These are phyloP conservation scores for Penaeus indicus DNA, from an alignment of 1,140 invertebrate genomes.

Conservation along the genomic window DNA sequence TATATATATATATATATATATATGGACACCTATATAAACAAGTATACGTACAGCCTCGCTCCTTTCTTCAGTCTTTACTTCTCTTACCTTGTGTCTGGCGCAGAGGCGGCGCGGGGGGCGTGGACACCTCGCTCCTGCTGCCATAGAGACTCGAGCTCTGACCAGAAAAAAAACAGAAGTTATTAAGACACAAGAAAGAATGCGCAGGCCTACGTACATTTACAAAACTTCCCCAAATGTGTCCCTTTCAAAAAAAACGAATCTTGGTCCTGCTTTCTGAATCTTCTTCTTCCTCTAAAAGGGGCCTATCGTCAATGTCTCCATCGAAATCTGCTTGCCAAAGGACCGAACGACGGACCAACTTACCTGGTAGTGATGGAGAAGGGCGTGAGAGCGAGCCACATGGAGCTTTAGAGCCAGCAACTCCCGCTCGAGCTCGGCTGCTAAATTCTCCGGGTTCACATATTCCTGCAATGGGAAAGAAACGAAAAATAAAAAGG, in stretches of 20 bases:
- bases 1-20: no score
- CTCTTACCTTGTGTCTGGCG: constrained; percentile 41
- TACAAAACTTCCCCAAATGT: no score
- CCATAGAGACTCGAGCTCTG: constrained; percentile 49
- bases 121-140: constrained; percentile 39
- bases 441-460: constrained; percentile 36
- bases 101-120: not conserved
- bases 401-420: constrained; percentile 40
- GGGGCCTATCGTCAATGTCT: no score
- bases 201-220: no score
- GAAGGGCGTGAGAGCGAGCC: constrained; percentile 47
- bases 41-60: not conserved
- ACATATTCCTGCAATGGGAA: constrained; percentile 24
- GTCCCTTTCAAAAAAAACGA: no score
- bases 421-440: constrained; percentile 38
- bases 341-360: not conserved
- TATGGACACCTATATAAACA: no score
- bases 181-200: not conserved
- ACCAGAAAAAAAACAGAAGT: not conserved
- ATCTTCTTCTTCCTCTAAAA: no score
- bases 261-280: no score
- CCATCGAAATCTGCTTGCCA: no score
- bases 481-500: no score
- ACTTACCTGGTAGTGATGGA: constrained; percentile 55
- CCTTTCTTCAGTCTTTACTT: not conserved